phyloP scores from a whole-genome alignment of 2,797 vertebrate genomes.

The Enteromius viviparus region DNA sequence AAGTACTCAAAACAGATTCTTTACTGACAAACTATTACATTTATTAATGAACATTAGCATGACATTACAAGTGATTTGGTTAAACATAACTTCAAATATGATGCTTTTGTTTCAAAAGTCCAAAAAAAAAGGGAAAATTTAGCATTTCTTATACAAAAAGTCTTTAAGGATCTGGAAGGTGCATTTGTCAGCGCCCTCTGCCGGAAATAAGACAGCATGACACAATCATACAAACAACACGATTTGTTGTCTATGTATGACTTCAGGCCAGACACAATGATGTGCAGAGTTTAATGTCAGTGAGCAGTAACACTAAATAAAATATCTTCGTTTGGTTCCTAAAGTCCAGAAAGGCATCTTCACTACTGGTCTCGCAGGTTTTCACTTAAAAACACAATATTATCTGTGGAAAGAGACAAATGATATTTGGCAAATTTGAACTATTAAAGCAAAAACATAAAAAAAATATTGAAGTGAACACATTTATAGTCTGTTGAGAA shows the following conservation, averaged over 20 bases:
- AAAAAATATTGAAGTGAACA: too few relatives aligned
- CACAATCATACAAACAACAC: not conserved
- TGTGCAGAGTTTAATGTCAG: slow-evolving; percentile 30
- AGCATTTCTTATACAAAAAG: slow-evolving; percentile 7
- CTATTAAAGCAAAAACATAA: not conserved
- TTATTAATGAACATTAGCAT: not conserved
- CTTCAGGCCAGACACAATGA: not conserved
- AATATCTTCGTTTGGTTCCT: slow-evolving; percentile 39
- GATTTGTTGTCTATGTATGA: not conserved
- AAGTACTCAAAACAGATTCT: not conserved
- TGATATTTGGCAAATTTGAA: not conserved
- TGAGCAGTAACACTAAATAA: slow-evolving; percentile 52
- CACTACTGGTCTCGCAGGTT: slow-evolving; percentile 78
- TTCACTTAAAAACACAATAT: slow-evolving; percentile 94
- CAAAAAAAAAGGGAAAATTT: not conserved
- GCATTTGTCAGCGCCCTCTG: slow-evolving; percentile 17
- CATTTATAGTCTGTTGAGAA: not conserved
- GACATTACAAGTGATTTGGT: too few relatives aligned
- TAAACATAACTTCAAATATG: not conserved
- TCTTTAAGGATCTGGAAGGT: not conserved
- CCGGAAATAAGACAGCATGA: not conserved
- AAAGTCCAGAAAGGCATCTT: slow-evolving; percentile 53
- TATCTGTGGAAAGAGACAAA: slow-evolving; percentile 80
- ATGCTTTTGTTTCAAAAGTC: not conserved
- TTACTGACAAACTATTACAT: not conserved